Conservation (phyloP, 2,888 invertebrate species). For the Eustalomyia histrio region DNA sequence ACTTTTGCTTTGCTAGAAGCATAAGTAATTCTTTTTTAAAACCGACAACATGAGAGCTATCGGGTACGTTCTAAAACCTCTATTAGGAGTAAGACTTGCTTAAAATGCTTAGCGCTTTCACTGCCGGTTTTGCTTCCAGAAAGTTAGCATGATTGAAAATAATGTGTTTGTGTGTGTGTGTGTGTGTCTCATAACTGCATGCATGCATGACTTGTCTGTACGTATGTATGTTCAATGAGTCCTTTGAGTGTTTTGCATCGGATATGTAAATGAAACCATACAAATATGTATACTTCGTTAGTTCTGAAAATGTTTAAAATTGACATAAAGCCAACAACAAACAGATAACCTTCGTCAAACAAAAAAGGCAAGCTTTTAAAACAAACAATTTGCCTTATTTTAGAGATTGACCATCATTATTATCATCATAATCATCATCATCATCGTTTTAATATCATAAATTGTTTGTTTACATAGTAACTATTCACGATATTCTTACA, state of each 20-base stretch:
- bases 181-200: no score
- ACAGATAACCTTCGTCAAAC: conserved; percentile 28
- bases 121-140: no score
- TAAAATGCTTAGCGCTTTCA: no score
- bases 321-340: conserved; percentile 18
- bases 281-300: conserved; percentile 19
- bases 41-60: no score
- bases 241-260: conserved; percentile 11
- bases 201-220: neutral
- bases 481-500: no score
- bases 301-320: conserved; percentile 5
- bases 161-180: no score
- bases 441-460: neutral
- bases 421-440: neutral
- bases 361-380: neutral
- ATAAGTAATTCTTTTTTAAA: no score
- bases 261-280: conserved; percentile 20
- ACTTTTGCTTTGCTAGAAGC: no score
- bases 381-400: neutral
- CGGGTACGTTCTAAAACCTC: no score
- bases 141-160: no score
- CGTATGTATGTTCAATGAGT: neutral
- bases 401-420: conserved; percentile 10
- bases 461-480: neutral
- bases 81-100: no score